Evolutionary conservation across 2,113 vertebrate genomes (phyloP).

Genomic region (Chloropsis cyanopogon): DNA sequence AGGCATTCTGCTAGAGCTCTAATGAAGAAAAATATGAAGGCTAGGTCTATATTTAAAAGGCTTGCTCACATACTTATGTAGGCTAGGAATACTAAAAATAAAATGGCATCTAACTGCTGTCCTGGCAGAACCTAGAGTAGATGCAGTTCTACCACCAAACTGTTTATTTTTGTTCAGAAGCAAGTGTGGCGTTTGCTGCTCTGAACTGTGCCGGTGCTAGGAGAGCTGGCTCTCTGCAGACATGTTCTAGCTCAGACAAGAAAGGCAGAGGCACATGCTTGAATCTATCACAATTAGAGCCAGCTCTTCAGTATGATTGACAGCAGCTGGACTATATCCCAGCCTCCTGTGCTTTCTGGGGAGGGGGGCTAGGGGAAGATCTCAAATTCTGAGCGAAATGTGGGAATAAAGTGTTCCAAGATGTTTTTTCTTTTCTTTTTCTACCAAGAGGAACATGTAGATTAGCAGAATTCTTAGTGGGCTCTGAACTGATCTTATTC

Average conservation of each 20-base stretch:
- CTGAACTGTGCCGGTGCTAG: not conserved
- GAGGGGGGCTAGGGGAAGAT: not conserved
- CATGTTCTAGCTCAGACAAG: not conserved
- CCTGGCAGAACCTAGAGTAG: conserved; percentile 34
- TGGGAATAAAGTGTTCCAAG: conserved; percentile 26
- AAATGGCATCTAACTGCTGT: conserved; percentile 18
- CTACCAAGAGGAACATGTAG: not conserved
- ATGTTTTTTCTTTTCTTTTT: not conserved
- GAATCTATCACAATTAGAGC: not conserved
- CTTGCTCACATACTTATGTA: conserved; percentile 51
- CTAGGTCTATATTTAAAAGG: conserved; percentile 45
- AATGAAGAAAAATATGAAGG: conserved; percentile 41
- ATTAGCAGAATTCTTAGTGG: not conserved
- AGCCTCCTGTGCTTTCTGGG: conserved; percentile 24
- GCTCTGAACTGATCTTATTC: not conserved
- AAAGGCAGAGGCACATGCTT: conserved; percentile 23
- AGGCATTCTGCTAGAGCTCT: conserved; percentile 11
- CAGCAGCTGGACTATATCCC: conserved; percentile 45
- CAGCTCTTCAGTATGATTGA: conserved; percentile 34
- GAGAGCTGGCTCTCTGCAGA: conserved; percentile 3
- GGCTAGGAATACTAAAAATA: conserved; percentile 58
- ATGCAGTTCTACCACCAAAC: conserved; percentile 16
- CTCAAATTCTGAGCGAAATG: not conserved
- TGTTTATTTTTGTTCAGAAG: conserved; percentile 43
- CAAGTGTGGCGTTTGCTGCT: not conserved